phyloP scores from a whole-genome alignment of 2,797 vertebrate species.

The Lutjanus argentimaculatus region DNA sequence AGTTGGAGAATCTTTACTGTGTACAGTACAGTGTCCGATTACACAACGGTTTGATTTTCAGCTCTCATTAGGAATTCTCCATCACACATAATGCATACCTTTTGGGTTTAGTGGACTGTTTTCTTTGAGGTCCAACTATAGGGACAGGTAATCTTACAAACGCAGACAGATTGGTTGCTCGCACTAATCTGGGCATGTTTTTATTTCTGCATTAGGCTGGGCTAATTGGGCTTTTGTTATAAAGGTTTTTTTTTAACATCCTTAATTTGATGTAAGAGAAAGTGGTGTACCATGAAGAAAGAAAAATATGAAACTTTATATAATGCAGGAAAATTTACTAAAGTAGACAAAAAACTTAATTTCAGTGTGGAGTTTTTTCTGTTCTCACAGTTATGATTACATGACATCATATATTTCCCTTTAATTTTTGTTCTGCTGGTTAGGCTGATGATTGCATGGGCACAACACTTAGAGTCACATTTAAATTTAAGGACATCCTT shows the following conservation, averaged over 20 bases:
- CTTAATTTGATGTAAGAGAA: not conserved
- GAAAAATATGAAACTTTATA: not conserved
- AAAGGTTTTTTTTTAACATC: not conserved
- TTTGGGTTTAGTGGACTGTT: conserved; percentile 48
- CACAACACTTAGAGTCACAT: not conserved
- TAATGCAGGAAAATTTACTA: not conserved
- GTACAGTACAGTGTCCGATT: conserved; percentile 89
- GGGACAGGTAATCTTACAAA: conserved; percentile 26
- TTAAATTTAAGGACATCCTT: not conserved
- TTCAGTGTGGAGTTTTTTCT: not conserved
- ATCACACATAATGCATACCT: conserved; percentile 66
- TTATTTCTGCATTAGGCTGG: not conserved
- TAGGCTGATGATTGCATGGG: not conserved
- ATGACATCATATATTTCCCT: not conserved
- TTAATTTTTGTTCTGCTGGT: not conserved
- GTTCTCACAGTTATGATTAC: not conserved
- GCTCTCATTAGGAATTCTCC: conserved; percentile 86
- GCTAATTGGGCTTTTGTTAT: not conserved
- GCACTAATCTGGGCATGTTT: conserved; percentile 5
- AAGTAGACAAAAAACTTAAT: not conserved
- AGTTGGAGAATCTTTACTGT: conserved; percentile 85
- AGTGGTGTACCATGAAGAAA: not conserved
- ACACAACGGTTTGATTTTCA: conserved; percentile 84
- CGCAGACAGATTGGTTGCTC: conserved; percentile 4
- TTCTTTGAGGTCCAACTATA: conserved; percentile 40